These are phyloP conservation scores for Okamejei kenojei DNA, from an alignment of 2,797 vertebrate genomes.

Conservation along the genomic window DNA sequence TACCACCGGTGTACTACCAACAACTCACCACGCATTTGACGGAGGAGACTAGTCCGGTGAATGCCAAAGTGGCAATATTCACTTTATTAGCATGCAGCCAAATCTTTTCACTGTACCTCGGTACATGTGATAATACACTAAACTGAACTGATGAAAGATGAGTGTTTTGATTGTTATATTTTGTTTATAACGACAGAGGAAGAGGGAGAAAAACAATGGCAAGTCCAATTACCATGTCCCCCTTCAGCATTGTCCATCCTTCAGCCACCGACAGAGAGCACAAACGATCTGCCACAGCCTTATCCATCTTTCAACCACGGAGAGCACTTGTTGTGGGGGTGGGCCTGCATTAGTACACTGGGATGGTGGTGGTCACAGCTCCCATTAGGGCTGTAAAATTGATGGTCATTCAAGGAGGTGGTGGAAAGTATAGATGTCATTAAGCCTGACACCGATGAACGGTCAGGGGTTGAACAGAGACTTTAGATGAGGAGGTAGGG, in stretches of 20 bases:
- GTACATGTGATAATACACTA: no score
- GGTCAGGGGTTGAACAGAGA: no score
- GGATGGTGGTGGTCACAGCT: no score
- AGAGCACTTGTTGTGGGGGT: background rate
- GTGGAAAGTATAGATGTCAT: background rate
- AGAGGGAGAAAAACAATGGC: no score
- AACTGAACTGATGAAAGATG: no score
- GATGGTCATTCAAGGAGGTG: background rate
- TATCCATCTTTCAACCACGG: background rate
- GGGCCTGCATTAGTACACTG: background rate
- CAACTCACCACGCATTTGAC: background rate
- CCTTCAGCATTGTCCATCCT: background rate
- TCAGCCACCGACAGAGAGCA: no score
- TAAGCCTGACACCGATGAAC: background rate
- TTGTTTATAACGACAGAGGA: background rate
- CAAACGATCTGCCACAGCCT: background rate
- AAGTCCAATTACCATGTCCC: background rate
- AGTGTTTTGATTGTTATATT: no score
- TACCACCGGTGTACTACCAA: background rate
- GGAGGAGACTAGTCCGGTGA: background rate
- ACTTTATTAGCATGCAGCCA: background rate
- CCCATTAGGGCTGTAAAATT: background rate
- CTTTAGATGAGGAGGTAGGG: no score
- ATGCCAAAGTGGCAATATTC: background rate
- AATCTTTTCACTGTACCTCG: no score